Base-by-base conservation (phyloP, 2,113 vertebrate species). In the Perca schrenkii region DNA sequence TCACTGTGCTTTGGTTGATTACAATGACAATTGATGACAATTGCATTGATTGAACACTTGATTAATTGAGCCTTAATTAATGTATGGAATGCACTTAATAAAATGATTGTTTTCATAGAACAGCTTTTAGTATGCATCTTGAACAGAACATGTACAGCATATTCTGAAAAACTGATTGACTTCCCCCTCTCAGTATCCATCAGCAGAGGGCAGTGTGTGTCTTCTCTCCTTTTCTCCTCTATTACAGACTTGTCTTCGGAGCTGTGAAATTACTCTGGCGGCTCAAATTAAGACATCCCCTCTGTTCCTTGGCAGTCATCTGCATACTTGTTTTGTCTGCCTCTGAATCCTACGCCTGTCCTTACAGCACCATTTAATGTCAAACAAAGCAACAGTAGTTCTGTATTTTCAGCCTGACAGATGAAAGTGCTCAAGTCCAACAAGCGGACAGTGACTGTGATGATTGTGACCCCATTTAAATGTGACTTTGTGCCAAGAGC, bases 191-290 rank as follows among this genome's bases (percentile, higher is more conserved):
- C 49, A 34, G 22, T 46, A 46, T 54, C 4, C 49, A 57, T 54
- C 93, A 90, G 85, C 86, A 93, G 93, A 91, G 86, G 88, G 90
- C 93, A 92, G 84, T 86, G 57, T 82, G 77, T 57, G 54, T 68
- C 72, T 54, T 25, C 58, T 31, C 54, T 68, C 31, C 46, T 2
- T n/a, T 21, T 25, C 34, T 71, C 54, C 7, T 16, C 66, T 34
- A 56, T 79, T 71, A 66, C 72, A 73, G 31, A 64, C 67, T 63
- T 53, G 43, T 81, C 57, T 83, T 57, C 16, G 19, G 81, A 65
- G 61, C 89, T 78, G 70, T 92, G 83, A 93, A 89, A 94, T 89
- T n/a, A 60, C 70, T 84, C 74, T 86, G 86, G 89, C 82, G 56
- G 56, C 82, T 86, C 76, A 85, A 68, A 93, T 91, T 74, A 89